A percentile compares a stretch with the other conserved stretches of the same genome.
Conservation (phyloP, 1,140 invertebrate species). For the Aradophagus sp. region DNA sequence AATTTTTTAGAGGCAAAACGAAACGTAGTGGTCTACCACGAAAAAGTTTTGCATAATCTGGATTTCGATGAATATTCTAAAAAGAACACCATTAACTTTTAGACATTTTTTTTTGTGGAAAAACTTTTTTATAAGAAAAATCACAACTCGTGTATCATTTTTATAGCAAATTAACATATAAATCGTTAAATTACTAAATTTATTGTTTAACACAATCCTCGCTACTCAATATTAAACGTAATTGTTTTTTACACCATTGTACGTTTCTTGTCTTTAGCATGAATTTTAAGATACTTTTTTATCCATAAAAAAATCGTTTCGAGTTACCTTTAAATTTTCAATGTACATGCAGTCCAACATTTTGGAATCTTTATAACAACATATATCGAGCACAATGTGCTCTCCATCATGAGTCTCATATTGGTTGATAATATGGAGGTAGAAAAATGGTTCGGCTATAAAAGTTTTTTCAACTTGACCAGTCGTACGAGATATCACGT, state of each 20-base stretch:
- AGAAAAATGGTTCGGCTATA: conserved; percentile 85
- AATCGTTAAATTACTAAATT: too few relatives aligned
- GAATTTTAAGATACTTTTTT: not conserved
- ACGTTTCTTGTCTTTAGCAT: too few relatives aligned
- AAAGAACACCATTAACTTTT: not conserved
- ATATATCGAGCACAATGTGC: conserved; percentile 86
- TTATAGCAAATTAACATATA: too few relatives aligned
- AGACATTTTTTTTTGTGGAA: not conserved
- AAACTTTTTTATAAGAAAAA: too few relatives aligned
- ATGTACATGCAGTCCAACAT: conserved; percentile 91
- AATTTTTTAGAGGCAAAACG: conserved; percentile 77
- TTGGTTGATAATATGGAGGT: conserved; percentile 91
- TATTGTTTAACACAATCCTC: too few relatives aligned
- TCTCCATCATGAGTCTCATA: conserved; percentile 82
- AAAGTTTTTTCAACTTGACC: conserved; percentile 79
- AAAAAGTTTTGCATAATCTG: conserved; percentile 86
- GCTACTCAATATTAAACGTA: too few relatives aligned
- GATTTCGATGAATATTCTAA: conserved; percentile 85
- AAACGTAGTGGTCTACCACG: conserved; percentile 84
- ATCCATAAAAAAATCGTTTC: not conserved
- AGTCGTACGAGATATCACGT: conserved; percentile 80
- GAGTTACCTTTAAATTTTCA: conserved; percentile 82
- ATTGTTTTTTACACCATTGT: too few relatives aligned
- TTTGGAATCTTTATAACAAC: conserved; percentile 85
- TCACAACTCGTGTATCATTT: too few relatives aligned